These are phyloP conservation scores for Thalassoma bifasciatum DNA, from an alignment of 2,113 vertebrate species.

Conservation along the genomic window DNA sequence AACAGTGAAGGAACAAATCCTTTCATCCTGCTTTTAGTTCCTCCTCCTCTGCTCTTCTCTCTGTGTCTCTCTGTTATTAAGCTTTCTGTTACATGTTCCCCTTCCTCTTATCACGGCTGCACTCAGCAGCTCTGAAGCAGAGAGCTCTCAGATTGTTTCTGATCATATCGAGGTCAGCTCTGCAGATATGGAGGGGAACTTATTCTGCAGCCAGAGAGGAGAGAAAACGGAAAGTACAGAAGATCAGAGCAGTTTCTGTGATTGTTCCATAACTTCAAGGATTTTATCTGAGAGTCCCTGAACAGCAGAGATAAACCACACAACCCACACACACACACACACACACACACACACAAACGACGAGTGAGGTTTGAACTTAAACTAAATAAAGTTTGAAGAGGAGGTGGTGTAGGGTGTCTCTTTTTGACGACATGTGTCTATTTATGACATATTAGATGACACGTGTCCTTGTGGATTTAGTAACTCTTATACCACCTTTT, in stretches of 20 bases:
- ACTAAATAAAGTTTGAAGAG: too few species aligned
- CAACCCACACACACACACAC: too few species aligned
- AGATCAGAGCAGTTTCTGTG: not conserved
- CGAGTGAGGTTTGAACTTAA: too few species aligned
- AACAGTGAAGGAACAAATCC: not conserved
- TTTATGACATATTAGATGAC: too few species aligned
- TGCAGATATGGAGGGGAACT: slow-evolving; percentile 8
- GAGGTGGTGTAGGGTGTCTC: too few species aligned
- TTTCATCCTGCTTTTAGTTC: not conserved
- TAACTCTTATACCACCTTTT: too few species aligned
- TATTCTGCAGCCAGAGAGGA: not conserved
- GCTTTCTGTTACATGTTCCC: slow-evolving; percentile 6
- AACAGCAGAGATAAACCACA: not conserved
- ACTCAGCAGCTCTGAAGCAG: slow-evolving; percentile 8
- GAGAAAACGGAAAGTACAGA: slow-evolving; percentile 4
- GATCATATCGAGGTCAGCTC: slow-evolving; percentile 13
- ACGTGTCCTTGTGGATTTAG: too few species aligned
- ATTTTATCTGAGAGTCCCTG: not conserved
- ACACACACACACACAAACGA: too few species aligned
- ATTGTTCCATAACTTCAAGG: not conserved
- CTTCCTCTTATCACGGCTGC: slow-evolving; percentile 12
- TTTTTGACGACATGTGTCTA: too few species aligned
- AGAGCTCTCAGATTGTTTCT: slow-evolving; percentile 8
- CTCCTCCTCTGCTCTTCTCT: not conserved
- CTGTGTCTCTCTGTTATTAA: not conserved